A percentile compares a stretch with the other conserved stretches of the same genome.
Evolutionary conservation across 2,113 vertebrate species (phyloP).

Genomic region (Rostratula benghalensis): DNA sequence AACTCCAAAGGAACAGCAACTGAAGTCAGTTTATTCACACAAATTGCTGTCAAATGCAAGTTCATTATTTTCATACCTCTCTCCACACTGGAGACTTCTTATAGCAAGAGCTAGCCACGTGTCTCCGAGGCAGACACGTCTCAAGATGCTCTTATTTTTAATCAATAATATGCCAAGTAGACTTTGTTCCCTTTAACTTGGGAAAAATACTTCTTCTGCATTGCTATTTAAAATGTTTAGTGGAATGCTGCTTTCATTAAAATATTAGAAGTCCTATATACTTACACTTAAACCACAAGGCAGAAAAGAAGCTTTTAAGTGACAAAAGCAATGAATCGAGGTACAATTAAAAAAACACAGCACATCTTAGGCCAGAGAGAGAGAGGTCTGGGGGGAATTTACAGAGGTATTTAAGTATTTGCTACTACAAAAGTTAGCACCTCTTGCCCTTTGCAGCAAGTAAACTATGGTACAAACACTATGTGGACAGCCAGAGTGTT

Average conservation of each 20-base stretch:
- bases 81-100: background rate
- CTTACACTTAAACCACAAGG: background rate
- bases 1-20: background rate
- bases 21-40: background rate
- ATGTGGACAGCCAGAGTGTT: background rate
- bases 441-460: background rate
- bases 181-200: background rate
- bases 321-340: background rate
- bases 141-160: background rate
- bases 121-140: background rate
- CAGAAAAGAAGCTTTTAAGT: background rate
- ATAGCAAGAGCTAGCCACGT: background rate
- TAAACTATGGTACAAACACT: background rate
- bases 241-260: background rate
- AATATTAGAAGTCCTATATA: background rate
- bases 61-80: background rate
- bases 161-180: background rate
- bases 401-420: background rate
- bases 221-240: background rate
- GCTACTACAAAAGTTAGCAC: background rate
- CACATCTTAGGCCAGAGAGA: background rate
- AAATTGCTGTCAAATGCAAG: background rate
- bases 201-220: background rate
- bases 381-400: background rate
- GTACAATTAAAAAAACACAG: background rate